Conservation (phyloP, 2,888 invertebrate species). For the Trypoxylon attenuatum region DNA sequence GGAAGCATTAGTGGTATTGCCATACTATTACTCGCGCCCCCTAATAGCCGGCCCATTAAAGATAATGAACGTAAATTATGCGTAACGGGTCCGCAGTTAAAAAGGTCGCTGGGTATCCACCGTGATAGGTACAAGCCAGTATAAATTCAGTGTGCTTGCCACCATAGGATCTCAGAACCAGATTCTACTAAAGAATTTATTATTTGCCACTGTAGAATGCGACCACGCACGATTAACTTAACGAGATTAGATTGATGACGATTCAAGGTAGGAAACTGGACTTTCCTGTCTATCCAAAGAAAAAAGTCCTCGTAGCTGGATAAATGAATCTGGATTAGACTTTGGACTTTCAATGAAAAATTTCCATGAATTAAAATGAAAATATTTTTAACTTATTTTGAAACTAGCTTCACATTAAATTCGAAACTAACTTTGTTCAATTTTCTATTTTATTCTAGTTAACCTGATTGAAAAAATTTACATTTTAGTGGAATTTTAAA, state of each 20-base stretch:
- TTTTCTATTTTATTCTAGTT: no score
- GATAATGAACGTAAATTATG: slow-evolving; percentile 65
- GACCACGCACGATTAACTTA: background rate
- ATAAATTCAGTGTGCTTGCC: slow-evolving; percentile 44
- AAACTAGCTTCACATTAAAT: no score
- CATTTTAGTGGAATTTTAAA: no score
- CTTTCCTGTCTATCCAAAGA: no score
- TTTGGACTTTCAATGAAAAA: no score
- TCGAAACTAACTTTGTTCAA: no score
- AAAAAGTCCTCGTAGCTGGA: no score
- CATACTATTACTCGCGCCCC: slow-evolving; percentile 57
- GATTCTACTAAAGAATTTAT: slow-evolving; percentile 37
- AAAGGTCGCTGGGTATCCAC: slow-evolving; percentile 53
- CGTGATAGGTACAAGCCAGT: slow-evolving; percentile 43
- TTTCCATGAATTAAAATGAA: no score
- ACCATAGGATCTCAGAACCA: slow-evolving; percentile 8
- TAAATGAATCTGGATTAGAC: no score
- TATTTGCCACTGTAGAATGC: background rate
- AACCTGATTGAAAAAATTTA: no score
- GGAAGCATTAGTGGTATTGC: slow-evolving; percentile 54
- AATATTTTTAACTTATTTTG: no score
- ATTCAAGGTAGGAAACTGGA: no score
- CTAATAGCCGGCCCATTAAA: slow-evolving; percentile 61
- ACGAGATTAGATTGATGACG: background rate
- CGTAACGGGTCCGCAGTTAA: slow-evolving; percentile 58